phyloP scores from a whole-genome alignment of 1,140 invertebrate species.

The Drosophila takahashii region DNA sequence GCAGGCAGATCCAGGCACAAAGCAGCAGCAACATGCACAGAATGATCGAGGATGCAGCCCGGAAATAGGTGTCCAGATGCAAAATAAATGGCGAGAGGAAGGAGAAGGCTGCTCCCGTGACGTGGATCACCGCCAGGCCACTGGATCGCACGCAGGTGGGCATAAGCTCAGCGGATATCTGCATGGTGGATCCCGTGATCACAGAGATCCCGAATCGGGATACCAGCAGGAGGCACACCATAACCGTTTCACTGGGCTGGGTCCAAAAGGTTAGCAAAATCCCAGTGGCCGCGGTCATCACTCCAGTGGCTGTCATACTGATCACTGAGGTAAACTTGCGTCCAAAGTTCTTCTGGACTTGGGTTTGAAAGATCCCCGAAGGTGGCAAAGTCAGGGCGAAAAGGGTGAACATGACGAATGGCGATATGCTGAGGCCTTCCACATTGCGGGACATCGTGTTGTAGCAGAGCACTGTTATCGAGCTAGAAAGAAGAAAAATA shows the following conservation, averaged over 20 bases:
- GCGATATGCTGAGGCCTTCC: slow-evolving; percentile 85
- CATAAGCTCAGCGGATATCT: slow-evolving; percentile 88
- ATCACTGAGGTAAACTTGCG: slow-evolving; percentile 86
- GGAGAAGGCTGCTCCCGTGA: slow-evolving; percentile 85
- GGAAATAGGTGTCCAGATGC: slow-evolving; percentile 82
- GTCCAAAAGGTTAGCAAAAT: slow-evolving; percentile 47
- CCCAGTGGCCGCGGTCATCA: slow-evolving; percentile 55
- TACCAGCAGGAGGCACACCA: slow-evolving; percentile 75
- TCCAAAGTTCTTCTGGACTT: slow-evolving; percentile 86
- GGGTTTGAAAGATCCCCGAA: slow-evolving; percentile 85
- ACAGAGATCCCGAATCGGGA: slow-evolving; percentile 87
- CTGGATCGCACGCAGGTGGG: slow-evolving; percentile 88
- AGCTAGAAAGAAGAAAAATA: slow-evolving; percentile 75
- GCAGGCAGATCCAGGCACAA: slow-evolving; percentile 85
- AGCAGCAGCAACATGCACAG: slow-evolving; percentile 86
- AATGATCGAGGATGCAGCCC: slow-evolving; percentile 85
- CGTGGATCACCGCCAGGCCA: slow-evolving; percentile 85
- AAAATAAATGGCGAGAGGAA: slow-evolving; percentile 76
- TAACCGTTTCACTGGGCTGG: slow-evolving; percentile 34
- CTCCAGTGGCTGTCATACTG: slow-evolving; percentile 78
- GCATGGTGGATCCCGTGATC: slow-evolving; percentile 87
- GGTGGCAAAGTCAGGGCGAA: slow-evolving; percentile 86
- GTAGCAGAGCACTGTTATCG: slow-evolving; percentile 87
- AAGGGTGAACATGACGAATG: slow-evolving; percentile 86
- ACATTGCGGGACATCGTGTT: slow-evolving; percentile 87